These are phyloP conservation scores for Apodemus speciosus DNA, from an alignment of 2,113 vertebrate genomes.

Conservation along the genomic window DNA sequence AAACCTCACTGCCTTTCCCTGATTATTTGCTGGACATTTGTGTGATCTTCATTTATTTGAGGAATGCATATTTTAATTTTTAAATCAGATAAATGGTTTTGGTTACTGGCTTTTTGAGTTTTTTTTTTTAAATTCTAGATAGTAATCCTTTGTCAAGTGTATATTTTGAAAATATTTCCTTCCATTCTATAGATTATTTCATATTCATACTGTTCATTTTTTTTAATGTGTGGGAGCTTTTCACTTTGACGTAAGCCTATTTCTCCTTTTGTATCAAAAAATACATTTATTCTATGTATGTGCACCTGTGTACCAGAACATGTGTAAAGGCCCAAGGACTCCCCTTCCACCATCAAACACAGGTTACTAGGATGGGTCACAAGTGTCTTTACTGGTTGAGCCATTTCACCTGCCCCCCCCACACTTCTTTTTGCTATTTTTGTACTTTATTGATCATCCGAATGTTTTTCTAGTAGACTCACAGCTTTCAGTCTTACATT, in stretches of 20 bases:
- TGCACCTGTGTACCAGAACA: not conserved
- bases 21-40: not conserved
- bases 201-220: not conserved
- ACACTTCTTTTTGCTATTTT: not conserved
- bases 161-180: not conserved
- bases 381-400: not conserved
- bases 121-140: not conserved
- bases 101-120: not conserved
- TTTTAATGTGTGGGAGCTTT: not conserved
- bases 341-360: not conserved
- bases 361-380: not conserved
- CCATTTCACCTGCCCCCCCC: not conserved
- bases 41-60: not conserved
- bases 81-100: not conserved
- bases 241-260: not conserved
- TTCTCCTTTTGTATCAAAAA: not conserved
- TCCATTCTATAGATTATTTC: not conserved
- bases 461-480: not conserved
- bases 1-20: not conserved
- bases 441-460: not conserved
- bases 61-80: not conserved
- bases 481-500: not conserved
- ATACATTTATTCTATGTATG: not conserved
- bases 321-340: not conserved
- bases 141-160: not conserved